These are phyloP conservation scores for Cataglyphis rosenhaueri DNA, from an alignment of 2,888 invertebrate genomes.

Conservation along the genomic window DNA sequence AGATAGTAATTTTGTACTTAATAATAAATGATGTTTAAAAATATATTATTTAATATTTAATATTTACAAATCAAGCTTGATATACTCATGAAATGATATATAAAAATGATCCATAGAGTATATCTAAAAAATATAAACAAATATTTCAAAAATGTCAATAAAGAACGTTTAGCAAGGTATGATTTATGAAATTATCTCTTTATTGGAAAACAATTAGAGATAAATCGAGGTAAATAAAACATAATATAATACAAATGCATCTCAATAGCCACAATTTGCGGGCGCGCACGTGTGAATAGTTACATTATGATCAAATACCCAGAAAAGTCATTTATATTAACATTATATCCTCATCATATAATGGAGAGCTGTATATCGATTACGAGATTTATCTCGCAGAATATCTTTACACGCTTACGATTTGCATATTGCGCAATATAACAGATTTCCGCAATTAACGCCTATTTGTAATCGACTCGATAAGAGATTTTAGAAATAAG, in stretches of 20 bases:
- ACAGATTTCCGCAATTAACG: background rate
- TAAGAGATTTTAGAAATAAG: background rate
- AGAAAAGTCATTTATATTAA: constrained; percentile 12
- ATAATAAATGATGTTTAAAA: background rate
- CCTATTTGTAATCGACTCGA: background rate
- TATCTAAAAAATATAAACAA: background rate
- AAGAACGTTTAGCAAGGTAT: background rate
- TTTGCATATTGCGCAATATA: background rate
- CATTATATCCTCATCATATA: background rate
- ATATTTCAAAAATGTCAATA: constrained; percentile 10
- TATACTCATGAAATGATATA: background rate
- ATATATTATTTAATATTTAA: background rate
- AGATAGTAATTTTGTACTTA: background rate
- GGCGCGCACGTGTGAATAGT: background rate
- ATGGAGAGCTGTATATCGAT: background rate
- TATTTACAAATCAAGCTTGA: background rate
- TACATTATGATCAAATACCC: background rate
- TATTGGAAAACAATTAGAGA: background rate
- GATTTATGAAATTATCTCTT: background rate
- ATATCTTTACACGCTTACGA: background rate
- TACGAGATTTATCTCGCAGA: background rate
- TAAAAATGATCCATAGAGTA: background rate
- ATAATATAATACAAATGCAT: background rate
- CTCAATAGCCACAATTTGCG: background rate
- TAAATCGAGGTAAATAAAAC: background rate